Evolutionary conservation across 2,113 vertebrate genomes (phyloP).

Genomic region (Zootoca vivipara): DNA sequence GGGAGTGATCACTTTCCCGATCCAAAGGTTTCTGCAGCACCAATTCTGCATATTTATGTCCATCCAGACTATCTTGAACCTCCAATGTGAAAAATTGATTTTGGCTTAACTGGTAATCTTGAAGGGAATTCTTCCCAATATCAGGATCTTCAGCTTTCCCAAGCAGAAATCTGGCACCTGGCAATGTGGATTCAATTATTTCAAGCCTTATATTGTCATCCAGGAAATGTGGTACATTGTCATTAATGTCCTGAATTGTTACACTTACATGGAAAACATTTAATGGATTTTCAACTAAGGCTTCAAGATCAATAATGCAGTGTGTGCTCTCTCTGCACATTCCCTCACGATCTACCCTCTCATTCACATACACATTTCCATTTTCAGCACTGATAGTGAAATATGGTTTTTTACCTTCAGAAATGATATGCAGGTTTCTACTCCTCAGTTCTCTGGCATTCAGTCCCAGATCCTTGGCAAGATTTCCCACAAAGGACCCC

Average conservation of each 20-base stretch:
- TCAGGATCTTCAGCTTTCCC: constrained; percentile 76
- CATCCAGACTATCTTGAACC: constrained; percentile 60
- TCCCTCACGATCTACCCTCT: constrained; percentile 78
- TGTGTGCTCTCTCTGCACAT: constrained; percentile 66
- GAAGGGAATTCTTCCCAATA: constrained; percentile 74
- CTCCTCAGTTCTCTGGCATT: constrained; percentile 15
- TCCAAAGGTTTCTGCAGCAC: constrained; percentile 72
- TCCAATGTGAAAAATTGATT: constrained; percentile 75
- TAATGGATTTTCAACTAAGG: constrained; percentile 78
- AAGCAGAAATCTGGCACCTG: constrained; percentile 70
- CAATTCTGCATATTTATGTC: constrained; percentile 77
- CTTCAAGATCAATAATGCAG: constrained; percentile 73
- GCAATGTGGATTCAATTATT: constrained; percentile 65
- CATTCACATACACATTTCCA: constrained; percentile 75
- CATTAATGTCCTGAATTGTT: constrained; percentile 76
- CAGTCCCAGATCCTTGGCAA: constrained; percentile 39
- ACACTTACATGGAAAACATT: constrained; percentile 74
- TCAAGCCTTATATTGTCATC: constrained; percentile 67
- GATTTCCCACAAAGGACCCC: constrained; percentile 42
- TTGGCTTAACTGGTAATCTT: constrained; percentile 71
- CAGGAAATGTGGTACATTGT: constrained; percentile 68
- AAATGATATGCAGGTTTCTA: constrained; percentile 31
- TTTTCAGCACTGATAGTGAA: constrained; percentile 75
- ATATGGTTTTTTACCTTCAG: constrained; percentile 30
- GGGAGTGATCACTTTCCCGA: constrained; percentile 69